These are phyloP conservation scores for Carcina quercana DNA, from an alignment of 2,888 invertebrate genomes.

Conservation along the genomic window DNA sequence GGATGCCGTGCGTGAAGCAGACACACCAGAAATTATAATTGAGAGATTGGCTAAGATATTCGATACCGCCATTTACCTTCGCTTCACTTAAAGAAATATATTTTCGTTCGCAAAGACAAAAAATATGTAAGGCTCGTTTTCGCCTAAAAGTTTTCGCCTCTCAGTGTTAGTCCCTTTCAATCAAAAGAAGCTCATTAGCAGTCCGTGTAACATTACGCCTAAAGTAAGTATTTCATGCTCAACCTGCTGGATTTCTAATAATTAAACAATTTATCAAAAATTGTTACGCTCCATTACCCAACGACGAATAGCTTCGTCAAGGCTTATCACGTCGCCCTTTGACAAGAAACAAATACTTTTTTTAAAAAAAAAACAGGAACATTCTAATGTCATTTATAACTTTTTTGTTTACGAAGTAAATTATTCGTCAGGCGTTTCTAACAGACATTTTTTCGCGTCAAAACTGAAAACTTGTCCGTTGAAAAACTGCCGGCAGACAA, in stretches of 20 bases:
- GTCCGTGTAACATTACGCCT: too few species aligned
- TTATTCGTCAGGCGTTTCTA: slow-evolving; percentile 33
- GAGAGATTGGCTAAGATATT: too few species aligned
- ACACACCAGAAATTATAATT: too few species aligned
- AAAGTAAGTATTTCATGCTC: too few species aligned
- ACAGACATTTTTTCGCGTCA: slow-evolving; percentile 28
- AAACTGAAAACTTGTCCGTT: slow-evolving; percentile 16
- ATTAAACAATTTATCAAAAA: slow-evolving; percentile 3
- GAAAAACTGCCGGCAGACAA: slow-evolving; percentile 19
- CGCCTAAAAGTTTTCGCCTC: too few species aligned
- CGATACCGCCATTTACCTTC: too few species aligned
- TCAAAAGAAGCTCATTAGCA: not conserved
- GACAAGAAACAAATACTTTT: slow-evolving; percentile 31
- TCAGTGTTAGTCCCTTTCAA: too few species aligned
- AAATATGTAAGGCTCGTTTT: too few species aligned
- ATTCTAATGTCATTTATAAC: slow-evolving; percentile 35
- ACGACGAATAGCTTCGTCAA: slow-evolving; percentile 7
- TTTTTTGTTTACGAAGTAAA: slow-evolving; percentile 30
- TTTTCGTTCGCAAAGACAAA: too few species aligned
- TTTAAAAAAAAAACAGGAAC: slow-evolving; percentile 20
- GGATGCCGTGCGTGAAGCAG: too few species aligned
- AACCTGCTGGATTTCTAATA: slow-evolving; percentile 1
- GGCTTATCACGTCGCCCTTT: slow-evolving; percentile 22
- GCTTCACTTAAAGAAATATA: too few species aligned
- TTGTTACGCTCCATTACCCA: slow-evolving; percentile 8